phyloP scores from a whole-genome alignment of 2,113 vertebrate genomes.

The Bagarius yarrelli region DNA sequence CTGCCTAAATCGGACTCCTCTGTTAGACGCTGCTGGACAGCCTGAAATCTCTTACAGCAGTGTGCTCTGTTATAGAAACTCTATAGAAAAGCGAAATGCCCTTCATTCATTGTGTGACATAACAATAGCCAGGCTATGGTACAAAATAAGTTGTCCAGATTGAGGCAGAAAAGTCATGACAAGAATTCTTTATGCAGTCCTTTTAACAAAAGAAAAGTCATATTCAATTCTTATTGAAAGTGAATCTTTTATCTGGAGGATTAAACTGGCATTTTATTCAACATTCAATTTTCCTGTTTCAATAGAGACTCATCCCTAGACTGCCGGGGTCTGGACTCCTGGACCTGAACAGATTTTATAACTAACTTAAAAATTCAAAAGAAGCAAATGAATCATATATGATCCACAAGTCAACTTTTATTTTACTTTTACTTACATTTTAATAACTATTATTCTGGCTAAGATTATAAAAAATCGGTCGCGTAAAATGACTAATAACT shows the following conservation, averaged over 20 bases:
- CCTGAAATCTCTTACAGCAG: constrained; percentile 10
- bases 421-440: too few relatives aligned
- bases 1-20: neutral
- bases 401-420: neutral
- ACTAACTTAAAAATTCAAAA: neutral
- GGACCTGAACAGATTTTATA: neutral
- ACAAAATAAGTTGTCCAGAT: neutral
- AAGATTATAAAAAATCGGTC: neutral
- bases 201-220: constrained; percentile 15
- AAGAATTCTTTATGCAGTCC: constrained; percentile 9
- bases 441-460: neutral
- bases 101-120: constrained; percentile 8
- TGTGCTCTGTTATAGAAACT: neutral
- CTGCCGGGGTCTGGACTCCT: neutral
- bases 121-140: constrained; percentile 15
- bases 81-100: constrained; percentile 19
- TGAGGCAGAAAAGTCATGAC: constrained; percentile 6
- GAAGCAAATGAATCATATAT: neutral
- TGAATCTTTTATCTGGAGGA: constrained; percentile 10
- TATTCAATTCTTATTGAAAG: constrained; percentile 1
- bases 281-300: constrained; percentile 6
- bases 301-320: constrained; percentile 9
- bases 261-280: constrained; percentile 27
- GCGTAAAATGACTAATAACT: too few relatives aligned
- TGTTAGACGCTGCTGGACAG: neutral